phyloP scores from a whole-genome alignment of 2,113 vertebrate species.

The Protomyctophum bolini region DNA sequence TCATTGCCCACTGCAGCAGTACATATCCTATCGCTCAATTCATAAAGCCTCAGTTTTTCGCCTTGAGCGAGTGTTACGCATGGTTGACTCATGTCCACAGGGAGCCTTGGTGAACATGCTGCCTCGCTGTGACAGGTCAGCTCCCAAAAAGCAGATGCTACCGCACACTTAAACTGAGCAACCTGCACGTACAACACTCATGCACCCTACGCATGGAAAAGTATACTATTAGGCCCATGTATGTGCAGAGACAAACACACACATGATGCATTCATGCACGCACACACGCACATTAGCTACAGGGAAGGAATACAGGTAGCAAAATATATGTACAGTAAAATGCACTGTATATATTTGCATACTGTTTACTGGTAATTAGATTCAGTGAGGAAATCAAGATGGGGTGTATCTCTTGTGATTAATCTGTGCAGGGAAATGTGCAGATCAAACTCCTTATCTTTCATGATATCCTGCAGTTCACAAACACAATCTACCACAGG shows the following conservation, averaged over 20 bases:
- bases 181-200: not conserved
- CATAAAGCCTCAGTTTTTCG: conserved; percentile 29
- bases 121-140: conserved; percentile 54
- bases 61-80: conserved; percentile 47
- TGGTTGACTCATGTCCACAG: conserved; percentile 49
- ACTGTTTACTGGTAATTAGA: conserved; percentile 24
- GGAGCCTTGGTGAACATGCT: conserved; percentile 46
- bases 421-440: conserved; percentile 48
- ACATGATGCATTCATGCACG: not conserved
- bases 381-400: conserved; percentile 48
- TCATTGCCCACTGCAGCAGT: conserved; percentile 22
- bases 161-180: conserved; percentile 23
- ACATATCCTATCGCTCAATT: conserved; percentile 54
- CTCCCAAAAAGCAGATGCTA: conserved; percentile 34
- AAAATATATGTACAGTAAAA: not conserved
- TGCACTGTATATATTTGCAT: not conserved
- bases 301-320: not conserved
- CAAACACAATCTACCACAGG: conserved; percentile 30
- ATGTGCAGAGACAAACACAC: not conserved
- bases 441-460: conserved; percentile 46
- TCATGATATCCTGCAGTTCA: conserved; percentile 22
- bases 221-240: not conserved
- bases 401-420: conserved; percentile 33
- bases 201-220: not conserved
- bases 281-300: not conserved